Percentiles rank a stretch among this genome's conserved stretches.
These are phyloP conservation scores for Gadopsis bispinosus DNA, from an alignment of 2,797 vertebrate genomes.

Conservation along the genomic window DNA sequence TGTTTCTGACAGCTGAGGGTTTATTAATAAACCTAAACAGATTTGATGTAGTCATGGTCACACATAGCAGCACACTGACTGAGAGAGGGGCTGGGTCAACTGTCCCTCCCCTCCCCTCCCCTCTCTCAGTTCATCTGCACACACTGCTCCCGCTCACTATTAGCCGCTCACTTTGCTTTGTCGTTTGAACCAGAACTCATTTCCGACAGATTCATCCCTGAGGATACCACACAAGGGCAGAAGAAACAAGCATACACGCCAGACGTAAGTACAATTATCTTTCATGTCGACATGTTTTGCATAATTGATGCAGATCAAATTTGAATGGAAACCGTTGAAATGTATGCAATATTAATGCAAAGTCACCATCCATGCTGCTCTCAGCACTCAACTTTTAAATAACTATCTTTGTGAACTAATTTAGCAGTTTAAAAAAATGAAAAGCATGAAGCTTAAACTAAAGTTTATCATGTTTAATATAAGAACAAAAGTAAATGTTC, in stretches of 20 bases:
- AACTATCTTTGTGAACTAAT: not conserved
- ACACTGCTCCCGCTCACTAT: constrained; percentile 61
- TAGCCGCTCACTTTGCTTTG: constrained; percentile 38
- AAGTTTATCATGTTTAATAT: not conserved
- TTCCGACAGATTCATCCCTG: constrained; percentile 3
- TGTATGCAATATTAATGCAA: too few relatives aligned
- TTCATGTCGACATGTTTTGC: not conserved
- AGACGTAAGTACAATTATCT: constrained; percentile 55
- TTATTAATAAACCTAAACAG: constrained; percentile 88
- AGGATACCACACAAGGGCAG: constrained; percentile 13
- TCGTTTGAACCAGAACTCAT: constrained; percentile 27
- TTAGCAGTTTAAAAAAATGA: not conserved
- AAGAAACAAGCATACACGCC: not conserved
- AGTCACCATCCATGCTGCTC: not conserved
- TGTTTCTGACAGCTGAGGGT: constrained; percentile 72
- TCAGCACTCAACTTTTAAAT: not conserved
- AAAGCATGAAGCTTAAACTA: not conserved
- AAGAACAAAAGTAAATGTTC: constrained; percentile 10
- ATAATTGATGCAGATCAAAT: not conserved
- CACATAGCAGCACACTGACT: constrained; percentile 73
- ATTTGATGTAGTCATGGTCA: constrained; percentile 81
- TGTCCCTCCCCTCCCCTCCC: constrained; percentile 20
- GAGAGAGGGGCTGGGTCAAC: constrained; percentile 60
- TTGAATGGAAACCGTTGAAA: not conserved
- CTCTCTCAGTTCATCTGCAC: constrained; percentile 42